Evolutionary conservation across 1,140 invertebrate genomes (phyloP), one percentile per base, ranked within the genome.

Genomic region (Apocrypta bakeri): DNA sequence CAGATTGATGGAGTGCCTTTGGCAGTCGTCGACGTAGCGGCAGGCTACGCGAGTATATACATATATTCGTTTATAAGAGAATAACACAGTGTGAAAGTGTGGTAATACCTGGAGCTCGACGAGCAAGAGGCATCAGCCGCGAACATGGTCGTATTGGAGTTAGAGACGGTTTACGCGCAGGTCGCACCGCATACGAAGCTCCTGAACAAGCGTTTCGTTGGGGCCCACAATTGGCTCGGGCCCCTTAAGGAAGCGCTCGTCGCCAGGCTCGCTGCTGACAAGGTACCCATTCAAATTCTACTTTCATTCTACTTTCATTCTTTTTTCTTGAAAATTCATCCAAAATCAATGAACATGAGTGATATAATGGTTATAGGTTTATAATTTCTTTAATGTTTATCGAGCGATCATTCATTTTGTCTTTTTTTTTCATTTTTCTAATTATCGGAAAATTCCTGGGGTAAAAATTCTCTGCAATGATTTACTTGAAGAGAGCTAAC

Each of bases 191-290:
- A 96, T 85, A 93, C 97, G 89, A 97, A 97, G 94, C 94, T 97
- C 92, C 93, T 97, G 90, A 96, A 96, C 87, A 97, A 97, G 92
- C 94, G 96, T 86, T 97, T 96, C 92, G 96, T 97, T 89, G 97
- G 96, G 93, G 93, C 97, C 88, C 97, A 97, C 92, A 96, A 96
- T 89, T 97, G 96, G 96, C 92, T 97, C 85, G 95, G 95, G 86
- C 97, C 97, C 81, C 93, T 97, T 84, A 92, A 92, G 85, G 91
- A 92, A 83, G 91, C 91, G 79, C 88, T 92, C 29, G 90, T 92
- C 79, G 91, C 91, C 14, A 84, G 91, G 79, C 88, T 92, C 42
- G 87, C 90, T 61, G 90, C 90, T 84, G 91, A 92, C 88, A 92
- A 92, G 91, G 91, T 92, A 91, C 83, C 0, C 4, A 31, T 24